phyloP scores from a whole-genome alignment of 2,113 vertebrate species.

The Centropus unirufus region DNA sequence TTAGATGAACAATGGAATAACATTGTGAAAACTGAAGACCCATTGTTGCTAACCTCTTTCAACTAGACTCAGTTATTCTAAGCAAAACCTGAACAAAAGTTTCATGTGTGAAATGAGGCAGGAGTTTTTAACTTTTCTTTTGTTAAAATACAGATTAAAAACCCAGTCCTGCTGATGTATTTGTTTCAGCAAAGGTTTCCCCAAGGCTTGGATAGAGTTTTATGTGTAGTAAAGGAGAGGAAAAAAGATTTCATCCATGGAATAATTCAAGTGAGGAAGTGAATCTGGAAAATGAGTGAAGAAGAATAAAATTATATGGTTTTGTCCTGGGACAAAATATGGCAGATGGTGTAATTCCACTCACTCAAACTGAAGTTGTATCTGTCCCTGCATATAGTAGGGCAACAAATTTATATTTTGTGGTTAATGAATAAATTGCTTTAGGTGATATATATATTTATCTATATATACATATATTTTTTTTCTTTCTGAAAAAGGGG shows the following conservation, averaged over 20 bases:
- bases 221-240: background rate
- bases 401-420: background rate
- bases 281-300: background rate
- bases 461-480: too few species aligned
- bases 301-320: background rate
- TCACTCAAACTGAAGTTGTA: background rate
- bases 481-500: background rate
- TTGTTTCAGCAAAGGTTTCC: constrained; percentile 7
- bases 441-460: too few species aligned
- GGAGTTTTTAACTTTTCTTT: constrained; percentile 24
- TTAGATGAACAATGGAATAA: constrained; percentile 44
- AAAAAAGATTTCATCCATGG: background rate
- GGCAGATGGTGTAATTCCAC: background rate
- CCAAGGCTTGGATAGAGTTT: background rate
- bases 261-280: background rate
- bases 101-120: constrained; percentile 5
- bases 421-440: background rate
- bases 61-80: constrained; percentile 21
- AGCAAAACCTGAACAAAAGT: constrained; percentile 3
- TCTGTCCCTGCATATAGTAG: background rate
- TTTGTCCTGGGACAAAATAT: background rate
- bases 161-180: background rate
- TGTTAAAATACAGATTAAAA: background rate
- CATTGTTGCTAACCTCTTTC: constrained; percentile 20
- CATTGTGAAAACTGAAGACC: constrained; percentile 29